Base-by-base conservation (phyloP, 2,888 invertebrate genomes). In the Protonemura montana region DNA sequence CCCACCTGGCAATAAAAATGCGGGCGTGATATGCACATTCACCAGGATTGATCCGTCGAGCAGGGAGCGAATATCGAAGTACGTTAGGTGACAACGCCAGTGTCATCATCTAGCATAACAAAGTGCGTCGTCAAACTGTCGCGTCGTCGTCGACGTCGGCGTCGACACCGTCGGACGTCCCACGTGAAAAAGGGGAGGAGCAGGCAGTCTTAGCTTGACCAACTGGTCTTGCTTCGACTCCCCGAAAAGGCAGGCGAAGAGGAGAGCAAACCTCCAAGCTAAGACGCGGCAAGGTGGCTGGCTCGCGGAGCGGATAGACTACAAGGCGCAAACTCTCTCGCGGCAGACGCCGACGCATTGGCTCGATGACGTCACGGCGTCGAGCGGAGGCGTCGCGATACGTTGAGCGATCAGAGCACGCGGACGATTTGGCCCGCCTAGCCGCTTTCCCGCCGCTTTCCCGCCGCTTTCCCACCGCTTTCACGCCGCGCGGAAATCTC, bases 201-300 rank as follows among this genome's bases (percentile, higher is more conserved):
- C 76, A 10, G 84, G 59, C 76, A 29, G 10, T 59, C 59, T 59
- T 10, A 28, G 76, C 30, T 28, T 76, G 76, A 84, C 84, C 84
- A 84, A 84, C 84, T 76, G 84, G 84, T 59, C 84, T 59, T 26
- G 84, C 28, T 28, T 84, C 84, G 84, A 84, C 59, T 27, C 84
- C 84, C 76, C 59, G 84, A 76, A 76, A 13, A 27, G 84, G 76
- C 84, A 30, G 82, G 41, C 13, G 41, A 16, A 16, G 6, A 2
- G 6, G 29, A 82, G 21, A 30, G 35, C 82, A 16, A 2, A 26
- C 83, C 83, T 21, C 41, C 83, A 25, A 59, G 25, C 30, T 83
- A 83, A 83, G 83, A 83, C 26, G 82, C 5, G 27, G 30, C 30
- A 82, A 83, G 41, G 82, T 41, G 82, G 82, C 30, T 83, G 82